These are phyloP conservation scores for Lycia hirtaria DNA, from an alignment of 2,888 invertebrate species.

Conservation along the genomic window DNA sequence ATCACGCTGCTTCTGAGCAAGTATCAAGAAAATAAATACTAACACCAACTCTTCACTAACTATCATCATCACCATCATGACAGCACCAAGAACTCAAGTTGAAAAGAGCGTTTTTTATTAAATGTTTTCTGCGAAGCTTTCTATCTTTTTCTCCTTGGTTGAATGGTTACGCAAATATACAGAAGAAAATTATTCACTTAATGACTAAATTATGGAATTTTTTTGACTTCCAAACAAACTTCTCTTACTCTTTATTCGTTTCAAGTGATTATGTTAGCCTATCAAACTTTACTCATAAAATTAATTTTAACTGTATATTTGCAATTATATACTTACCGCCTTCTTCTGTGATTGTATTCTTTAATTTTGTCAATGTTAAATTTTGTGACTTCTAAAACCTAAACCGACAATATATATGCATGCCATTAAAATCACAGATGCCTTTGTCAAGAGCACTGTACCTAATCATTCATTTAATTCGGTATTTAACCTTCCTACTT, in stretches of 20 bases:
- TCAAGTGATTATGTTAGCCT: neutral
- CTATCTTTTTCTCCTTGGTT: constrained; percentile 31
- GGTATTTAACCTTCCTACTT: too few relatives aligned
- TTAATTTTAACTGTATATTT: constrained; percentile 32
- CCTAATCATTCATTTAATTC: constrained; percentile 8
- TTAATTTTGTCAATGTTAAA: constrained; percentile 8
- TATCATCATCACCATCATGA: constrained; percentile 43
- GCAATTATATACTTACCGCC: constrained; percentile 24
- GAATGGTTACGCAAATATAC: constrained; percentile 37
- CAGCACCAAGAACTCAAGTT: constrained; percentile 65
- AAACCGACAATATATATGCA: constrained; percentile 16
- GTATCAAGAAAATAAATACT: constrained; percentile 34
- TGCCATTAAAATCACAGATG: constrained; percentile 8
- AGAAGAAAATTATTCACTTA: constrained; percentile 4
- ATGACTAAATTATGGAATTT: too few relatives aligned
- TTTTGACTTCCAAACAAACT: neutral
- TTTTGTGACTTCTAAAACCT: neutral
- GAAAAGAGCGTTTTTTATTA: constrained; percentile 60
- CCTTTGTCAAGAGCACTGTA: neutral
- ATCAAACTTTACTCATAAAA: neutral
- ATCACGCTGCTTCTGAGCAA: constrained; percentile 53
- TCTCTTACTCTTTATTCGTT: too few relatives aligned
- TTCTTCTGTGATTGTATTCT: constrained; percentile 34
- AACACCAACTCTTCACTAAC: constrained; percentile 44
- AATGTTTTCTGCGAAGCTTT: constrained; percentile 56